These are phyloP conservation scores for Cercopithecus diana DNA, from an alignment of 2,797 vertebrate genomes.

Conservation along the genomic window DNA sequence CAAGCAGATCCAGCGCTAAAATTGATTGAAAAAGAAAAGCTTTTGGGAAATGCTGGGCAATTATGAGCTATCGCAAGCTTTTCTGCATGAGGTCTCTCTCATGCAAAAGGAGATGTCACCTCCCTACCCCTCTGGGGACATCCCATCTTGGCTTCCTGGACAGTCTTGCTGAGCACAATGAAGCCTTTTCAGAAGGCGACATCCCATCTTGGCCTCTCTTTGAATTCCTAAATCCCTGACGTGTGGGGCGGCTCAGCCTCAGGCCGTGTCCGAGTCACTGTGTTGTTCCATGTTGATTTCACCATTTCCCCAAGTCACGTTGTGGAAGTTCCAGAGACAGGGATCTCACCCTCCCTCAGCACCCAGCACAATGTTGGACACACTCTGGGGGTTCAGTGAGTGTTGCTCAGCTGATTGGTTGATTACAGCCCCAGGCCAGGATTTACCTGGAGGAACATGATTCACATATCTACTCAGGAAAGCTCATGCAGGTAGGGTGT, in stretches of 20 bases:
- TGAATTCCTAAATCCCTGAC: not conserved
- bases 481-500: too few species aligned
- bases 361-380: accelerated
- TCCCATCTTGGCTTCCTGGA: not conserved
- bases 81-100: not conserved
- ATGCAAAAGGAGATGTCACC: too few species aligned
- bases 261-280: accelerated
- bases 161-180: accelerated
- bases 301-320: not conserved
- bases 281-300: not conserved
- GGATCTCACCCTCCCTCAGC: accelerated
- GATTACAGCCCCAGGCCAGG: not conserved
- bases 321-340: not conserved
- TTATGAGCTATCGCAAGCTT: not conserved
- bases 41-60: not conserved
- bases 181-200: not conserved
- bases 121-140: not conserved
- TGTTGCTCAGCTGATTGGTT: accelerated
- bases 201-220: not conserved
- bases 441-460: not conserved
- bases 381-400: too few species aligned
- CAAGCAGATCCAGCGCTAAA: not conserved
- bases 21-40: not conserved
- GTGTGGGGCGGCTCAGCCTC: too few species aligned
- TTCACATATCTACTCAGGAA: not conserved